Evolutionary conservation across 2,113 vertebrate species (phyloP).

Genomic region (Cavia aperea): DNA sequence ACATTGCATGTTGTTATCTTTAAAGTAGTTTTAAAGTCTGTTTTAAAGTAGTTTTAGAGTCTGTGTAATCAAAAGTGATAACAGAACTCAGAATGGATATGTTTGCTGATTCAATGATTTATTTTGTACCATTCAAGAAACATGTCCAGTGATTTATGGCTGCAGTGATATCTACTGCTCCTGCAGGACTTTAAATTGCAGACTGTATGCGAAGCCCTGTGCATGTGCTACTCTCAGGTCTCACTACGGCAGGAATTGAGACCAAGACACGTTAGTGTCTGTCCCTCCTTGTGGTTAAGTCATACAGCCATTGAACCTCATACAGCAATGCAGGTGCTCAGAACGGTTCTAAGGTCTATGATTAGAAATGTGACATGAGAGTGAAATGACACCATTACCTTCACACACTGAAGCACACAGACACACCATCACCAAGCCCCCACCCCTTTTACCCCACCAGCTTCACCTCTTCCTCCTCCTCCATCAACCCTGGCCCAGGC

Average conservation of each 20-base stretch:
- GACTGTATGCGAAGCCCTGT: not conserved
- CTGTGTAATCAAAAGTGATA: slow-evolving; percentile 50
- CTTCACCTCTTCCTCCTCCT: no score
- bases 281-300: not conserved
- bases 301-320: not conserved
- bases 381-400: not conserved
- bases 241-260: not conserved
- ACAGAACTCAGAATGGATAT: slow-evolving; percentile 49
- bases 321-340: not conserved
- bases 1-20: no score
- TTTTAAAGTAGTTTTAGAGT: slow-evolving; percentile 39
- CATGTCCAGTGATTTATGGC: not conserved
- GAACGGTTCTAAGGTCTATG: not conserved
- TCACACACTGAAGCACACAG: no score
- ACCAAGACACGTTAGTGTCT: not conserved
- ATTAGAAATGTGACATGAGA: not conserved
- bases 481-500: not conserved
- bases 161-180: not conserved
- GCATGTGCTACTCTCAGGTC: not conserved
- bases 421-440: not conserved
- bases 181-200: not conserved
- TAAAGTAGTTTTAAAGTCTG: slow-evolving; percentile 34
- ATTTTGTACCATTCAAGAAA: slow-evolving; percentile 61
- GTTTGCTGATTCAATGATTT: slow-evolving; percentile 54
- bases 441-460: not conserved